Evolutionary conservation across 2,797 vertebrate genomes (phyloP).

Genomic region (Eleutherodactylus coqui): DNA sequence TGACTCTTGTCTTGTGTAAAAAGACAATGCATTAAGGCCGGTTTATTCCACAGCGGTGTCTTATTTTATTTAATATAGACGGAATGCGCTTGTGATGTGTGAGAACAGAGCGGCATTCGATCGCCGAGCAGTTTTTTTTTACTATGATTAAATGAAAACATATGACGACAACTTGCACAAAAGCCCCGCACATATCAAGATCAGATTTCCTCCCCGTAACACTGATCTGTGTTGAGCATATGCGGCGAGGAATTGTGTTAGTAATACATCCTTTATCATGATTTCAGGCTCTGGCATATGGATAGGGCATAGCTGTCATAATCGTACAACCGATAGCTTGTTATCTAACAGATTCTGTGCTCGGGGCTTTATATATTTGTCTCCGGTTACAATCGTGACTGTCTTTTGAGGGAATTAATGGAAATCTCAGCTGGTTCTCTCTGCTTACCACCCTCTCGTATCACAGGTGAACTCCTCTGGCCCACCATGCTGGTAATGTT

Average conservation of each 20-base stretch:
- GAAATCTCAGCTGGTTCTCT: slow-evolving; percentile 15
- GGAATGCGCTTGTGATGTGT: slow-evolving; percentile 24
- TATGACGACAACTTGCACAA: slow-evolving; percentile 34
- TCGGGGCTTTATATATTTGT: slow-evolving; percentile 24
- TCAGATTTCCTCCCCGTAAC: slow-evolving; percentile 44
- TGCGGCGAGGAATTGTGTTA: slow-evolving; percentile 26
- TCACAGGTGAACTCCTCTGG: slow-evolving; percentile 34
- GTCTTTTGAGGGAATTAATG: slow-evolving; percentile 28
- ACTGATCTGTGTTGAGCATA: slow-evolving; percentile 16
- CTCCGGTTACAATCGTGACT: slow-evolving; percentile 4
- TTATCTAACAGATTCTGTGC: slow-evolving; percentile 24
- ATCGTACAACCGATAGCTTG: slow-evolving; percentile 27
- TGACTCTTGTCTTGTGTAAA: neutral
- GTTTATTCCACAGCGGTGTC: neutral
- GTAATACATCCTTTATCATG: slow-evolving; percentile 30
- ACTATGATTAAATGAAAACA: slow-evolving; percentile 54
- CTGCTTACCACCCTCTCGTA: neutral
- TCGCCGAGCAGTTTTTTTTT: slow-evolving; percentile 28
- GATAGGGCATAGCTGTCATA: slow-evolving; percentile 26
- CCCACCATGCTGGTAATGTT: slow-evolving; percentile 48
- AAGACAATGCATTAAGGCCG: neutral
- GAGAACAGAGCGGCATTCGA: slow-evolving; percentile 19
- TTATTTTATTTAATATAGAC: slow-evolving; percentile 35
- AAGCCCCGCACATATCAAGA: slow-evolving; percentile 25
- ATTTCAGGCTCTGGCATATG: neutral